phyloP scores from a whole-genome alignment of 2,888 invertebrate genomes.

The Odiellus spinosus region DNA sequence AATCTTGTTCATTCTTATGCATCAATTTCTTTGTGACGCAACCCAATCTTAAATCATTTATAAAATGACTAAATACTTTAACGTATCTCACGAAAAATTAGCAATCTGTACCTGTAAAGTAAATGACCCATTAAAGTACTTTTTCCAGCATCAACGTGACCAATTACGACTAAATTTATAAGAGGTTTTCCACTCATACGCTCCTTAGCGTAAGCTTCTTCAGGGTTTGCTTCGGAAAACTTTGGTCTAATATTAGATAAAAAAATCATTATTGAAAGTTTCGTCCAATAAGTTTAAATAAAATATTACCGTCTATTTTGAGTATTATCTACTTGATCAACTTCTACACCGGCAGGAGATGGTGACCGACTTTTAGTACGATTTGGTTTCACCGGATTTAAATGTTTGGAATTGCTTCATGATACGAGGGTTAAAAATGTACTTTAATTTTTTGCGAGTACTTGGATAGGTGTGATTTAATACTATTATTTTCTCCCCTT shows the following conservation, averaged over 20 bases:
- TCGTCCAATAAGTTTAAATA: no score
- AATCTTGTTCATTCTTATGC: constrained; percentile 93
- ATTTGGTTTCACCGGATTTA: not conserved
- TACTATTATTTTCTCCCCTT: no score
- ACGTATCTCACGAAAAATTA: no score
- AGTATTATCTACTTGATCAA: not conserved
- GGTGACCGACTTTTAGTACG: constrained; percentile 1
- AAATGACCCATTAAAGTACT: constrained; percentile 94
- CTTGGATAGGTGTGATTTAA: no score
- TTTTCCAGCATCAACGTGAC: constrained; percentile 94
- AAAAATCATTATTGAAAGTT: not conserved
- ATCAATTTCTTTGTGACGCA: constrained; percentile 71
- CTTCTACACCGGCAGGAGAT: not conserved
- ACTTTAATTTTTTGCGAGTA: no score
- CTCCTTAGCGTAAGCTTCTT: constrained; percentile 50
- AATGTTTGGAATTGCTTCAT: not conserved
- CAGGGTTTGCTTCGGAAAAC: constrained; percentile 25
- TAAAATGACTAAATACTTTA: constrained; percentile 15
- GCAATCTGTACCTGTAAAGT: constrained; percentile 47
- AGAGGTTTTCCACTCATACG: constrained; percentile 66
- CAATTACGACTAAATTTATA: constrained; percentile 80
- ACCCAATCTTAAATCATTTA: no score
- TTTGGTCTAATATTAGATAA: no score
- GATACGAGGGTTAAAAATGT: no score
- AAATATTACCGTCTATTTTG: not conserved